Conservation (phyloP, 2,113 vertebrate species). For the Platichthys flesus region DNA sequence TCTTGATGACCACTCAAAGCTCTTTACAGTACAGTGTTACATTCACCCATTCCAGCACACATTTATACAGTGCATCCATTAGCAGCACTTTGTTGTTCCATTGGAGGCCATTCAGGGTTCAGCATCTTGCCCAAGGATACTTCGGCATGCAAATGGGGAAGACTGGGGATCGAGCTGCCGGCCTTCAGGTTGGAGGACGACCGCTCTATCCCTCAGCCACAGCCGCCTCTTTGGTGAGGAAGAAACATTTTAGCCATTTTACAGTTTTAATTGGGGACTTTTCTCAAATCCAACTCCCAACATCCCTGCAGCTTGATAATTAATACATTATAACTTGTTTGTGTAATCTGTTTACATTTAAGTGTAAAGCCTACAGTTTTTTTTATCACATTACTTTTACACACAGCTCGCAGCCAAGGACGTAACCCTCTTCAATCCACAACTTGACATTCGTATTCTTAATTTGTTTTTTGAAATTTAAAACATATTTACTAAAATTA, state of each 20-base stretch:
- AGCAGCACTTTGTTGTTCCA: no score
- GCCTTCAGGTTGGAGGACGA: no score
- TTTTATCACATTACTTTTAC: neutral
- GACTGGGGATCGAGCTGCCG: no score
- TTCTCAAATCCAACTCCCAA: neutral
- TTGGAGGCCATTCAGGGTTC: no score
- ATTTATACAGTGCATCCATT: no score
- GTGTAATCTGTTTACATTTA: neutral
- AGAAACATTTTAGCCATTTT: neutral
- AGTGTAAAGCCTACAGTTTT: neutral
- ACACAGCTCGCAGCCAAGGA: neutral
- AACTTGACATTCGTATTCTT: neutral
- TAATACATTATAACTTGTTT: conserved; percentile 13
- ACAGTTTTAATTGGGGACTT: conserved; percentile 27
- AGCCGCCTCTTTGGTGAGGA: neutral
- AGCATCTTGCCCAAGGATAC: no score
- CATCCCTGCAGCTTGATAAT: conserved; percentile 8
- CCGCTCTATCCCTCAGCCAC: no score
- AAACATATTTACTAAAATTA: neutral
- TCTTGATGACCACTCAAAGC: no score
- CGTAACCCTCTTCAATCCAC: neutral
- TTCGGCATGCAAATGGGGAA: no score
- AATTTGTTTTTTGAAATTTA: neutral
- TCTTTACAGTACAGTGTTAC: no score
- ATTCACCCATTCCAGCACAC: no score